Evolutionary conservation across 2,113 vertebrate species (phyloP).

Genomic region (Sisor rabdophorus): DNA sequence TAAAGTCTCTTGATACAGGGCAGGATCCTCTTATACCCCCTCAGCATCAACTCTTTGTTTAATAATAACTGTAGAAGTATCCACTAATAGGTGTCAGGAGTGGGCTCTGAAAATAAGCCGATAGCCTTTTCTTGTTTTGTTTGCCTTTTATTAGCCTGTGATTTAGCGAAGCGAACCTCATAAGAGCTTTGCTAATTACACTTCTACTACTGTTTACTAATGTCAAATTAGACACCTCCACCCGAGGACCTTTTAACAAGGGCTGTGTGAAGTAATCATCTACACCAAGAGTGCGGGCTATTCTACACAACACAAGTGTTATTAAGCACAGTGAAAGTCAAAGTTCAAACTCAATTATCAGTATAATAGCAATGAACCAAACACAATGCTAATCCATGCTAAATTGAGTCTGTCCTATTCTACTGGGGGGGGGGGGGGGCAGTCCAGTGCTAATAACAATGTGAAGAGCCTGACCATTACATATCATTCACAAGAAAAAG

Average conservation of each 20-base stretch:
- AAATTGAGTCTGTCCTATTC: conserved; percentile 26
- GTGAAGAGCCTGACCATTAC: conserved; percentile 21
- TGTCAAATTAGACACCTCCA: conserved; percentile 46
- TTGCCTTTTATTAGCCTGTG: conserved; percentile 13
- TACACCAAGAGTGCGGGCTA: conserved; percentile 28
- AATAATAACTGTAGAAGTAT: conserved; percentile 39
- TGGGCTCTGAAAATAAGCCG: conserved; percentile 26
- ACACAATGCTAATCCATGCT: conserved; percentile 41
- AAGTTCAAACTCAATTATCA: conserved; percentile 47
- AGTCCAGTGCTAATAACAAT: conserved; percentile 29
- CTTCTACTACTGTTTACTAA: conserved; percentile 31
- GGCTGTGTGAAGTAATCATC: conserved; percentile 40
- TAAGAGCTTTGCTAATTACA: conserved; percentile 44
- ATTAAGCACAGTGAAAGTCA: conserved; percentile 31
- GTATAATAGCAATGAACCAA: conserved; percentile 22
- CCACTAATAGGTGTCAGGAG: conserved; percentile 43
- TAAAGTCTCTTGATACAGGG: conserved; percentile 36
- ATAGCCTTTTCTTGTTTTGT: conserved; percentile 26
- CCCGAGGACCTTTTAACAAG: conserved; percentile 41
- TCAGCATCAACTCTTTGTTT: conserved; percentile 31
- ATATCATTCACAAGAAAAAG: conserved; percentile 26
- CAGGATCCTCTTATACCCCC: conserved; percentile 22
- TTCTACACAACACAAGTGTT: conserved; percentile 34
- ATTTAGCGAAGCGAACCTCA: conserved; percentile 25
- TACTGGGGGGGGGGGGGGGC: background rate